These are phyloP conservation scores for Sakesphorus luctuosus DNA, from an alignment of 2,113 vertebrate genomes.

Conservation along the genomic window DNA sequence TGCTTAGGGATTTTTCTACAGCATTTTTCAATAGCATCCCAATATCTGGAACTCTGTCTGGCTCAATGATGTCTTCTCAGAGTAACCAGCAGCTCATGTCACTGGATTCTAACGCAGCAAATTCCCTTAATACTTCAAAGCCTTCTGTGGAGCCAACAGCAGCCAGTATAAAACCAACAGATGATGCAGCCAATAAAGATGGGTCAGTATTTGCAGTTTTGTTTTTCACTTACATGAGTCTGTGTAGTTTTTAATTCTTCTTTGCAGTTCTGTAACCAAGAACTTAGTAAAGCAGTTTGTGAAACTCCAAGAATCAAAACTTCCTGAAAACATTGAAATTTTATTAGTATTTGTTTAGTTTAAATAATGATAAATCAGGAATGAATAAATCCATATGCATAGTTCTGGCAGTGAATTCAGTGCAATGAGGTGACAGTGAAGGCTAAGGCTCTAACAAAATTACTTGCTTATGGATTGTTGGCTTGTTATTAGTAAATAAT, in stretches of 20 bases:
- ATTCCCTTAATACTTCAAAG: constrained; percentile 82
- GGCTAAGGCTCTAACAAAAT: neutral
- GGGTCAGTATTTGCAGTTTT: constrained; percentile 74
- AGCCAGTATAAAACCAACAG: constrained; percentile 79
- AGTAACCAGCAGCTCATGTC: constrained; percentile 87
- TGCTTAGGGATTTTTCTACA: constrained; percentile 93
- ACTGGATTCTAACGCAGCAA: constrained; percentile 85
- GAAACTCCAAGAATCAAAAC: neutral
- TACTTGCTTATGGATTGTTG: neutral
- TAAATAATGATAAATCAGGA: neutral
- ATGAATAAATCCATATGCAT: neutral
- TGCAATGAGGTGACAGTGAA: neutral
- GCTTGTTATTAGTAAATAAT: neutral
- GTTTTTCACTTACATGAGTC: neutral
- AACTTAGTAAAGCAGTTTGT: neutral
- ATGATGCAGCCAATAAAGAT: constrained; percentile 85
- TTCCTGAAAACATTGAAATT: neutral
- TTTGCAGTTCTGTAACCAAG: neutral
- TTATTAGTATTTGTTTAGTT: neutral
- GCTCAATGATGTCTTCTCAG: constrained; percentile 90
- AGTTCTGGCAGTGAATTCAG: neutral
- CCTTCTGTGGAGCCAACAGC: constrained; percentile 81
- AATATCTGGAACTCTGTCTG: constrained; percentile 86
- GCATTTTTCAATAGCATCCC: constrained; percentile 98
- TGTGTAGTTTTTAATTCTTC: neutral